These are phyloP conservation scores for Tetraneura akinire DNA, from an alignment of 1,140 invertebrate genomes.

Conservation along the genomic window DNA sequence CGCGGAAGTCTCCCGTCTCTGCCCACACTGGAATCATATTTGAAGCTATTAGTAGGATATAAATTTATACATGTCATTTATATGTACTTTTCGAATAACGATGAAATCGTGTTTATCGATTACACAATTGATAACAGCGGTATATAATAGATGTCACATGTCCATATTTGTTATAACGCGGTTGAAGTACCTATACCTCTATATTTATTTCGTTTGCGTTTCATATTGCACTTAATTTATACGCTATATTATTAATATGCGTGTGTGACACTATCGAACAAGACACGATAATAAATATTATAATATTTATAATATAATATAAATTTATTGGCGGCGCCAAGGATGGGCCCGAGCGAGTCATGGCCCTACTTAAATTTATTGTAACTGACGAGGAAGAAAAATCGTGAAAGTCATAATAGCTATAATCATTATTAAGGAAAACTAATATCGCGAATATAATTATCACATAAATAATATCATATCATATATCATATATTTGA, in stretches of 20 bases:
- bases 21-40: constrained; percentile 77
- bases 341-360: too few species aligned
- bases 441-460: too few species aligned
- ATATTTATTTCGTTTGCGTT: too few species aligned
- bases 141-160: background rate
- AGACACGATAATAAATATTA: background rate
- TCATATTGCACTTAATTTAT: constrained; percentile 13
- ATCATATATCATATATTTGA: too few species aligned
- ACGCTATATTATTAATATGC: background rate
- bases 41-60: background rate
- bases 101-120: background rate
- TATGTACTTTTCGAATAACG: background rate
- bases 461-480: too few species aligned
- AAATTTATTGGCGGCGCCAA: too few species aligned
- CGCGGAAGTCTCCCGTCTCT: constrained; percentile 78
- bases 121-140: background rate
- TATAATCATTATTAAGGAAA: too few species aligned
- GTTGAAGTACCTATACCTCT: constrained; percentile 22
- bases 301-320: too few species aligned
- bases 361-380: constrained; percentile 17
- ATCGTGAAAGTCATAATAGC: too few species aligned
- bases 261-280: background rate
- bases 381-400: too few species aligned
- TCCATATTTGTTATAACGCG: background rate
- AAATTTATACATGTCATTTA: background rate